Evolutionary conservation across 2,888 invertebrate species (phyloP), one percentile per base, ranked within the genome.

Genomic region (Eupithecia centaureata): DNA sequence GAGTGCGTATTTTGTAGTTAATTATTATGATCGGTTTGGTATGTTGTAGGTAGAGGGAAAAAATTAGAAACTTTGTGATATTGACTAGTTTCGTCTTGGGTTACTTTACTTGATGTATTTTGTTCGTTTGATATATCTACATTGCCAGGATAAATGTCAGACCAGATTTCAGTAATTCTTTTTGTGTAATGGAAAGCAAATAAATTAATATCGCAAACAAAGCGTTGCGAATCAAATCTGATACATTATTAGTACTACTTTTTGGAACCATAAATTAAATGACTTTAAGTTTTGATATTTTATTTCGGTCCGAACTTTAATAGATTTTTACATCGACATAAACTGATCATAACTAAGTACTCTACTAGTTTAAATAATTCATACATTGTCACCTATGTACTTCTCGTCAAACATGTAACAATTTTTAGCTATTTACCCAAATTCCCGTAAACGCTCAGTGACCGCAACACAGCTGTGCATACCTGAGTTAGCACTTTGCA

Each of bases 11-110:
- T 83, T 82, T 80, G 82, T 80, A 79, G 82, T 75, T 85, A 85
- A 86, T 87, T 85, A 85, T 83, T 82, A 83, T 86, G 83, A 86
- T 85, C 81, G 80, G 79, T 82, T 81, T 77, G 80, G 77, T 80
- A 80, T 73, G 82, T 79, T 63, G 77, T 73, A 65, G 81, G 63
- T 71, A 76, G 66, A 72, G 38, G 67, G 60, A 61, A 64, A n/a
- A 67, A 76, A 78, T 75, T 68, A 65, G 77, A 59, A 64, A 73
- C 59, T 76, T 62, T 65, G 47, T 25, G 59, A n/a, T 71, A 66
- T 65, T 57, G 57, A 65, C 71, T 22, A 42, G 8, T 7, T 42
- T 1, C 18, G 7, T 42, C 18, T 10, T 62, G 61, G 42, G 63
- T 51, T 5, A 15, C n/a, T n/a, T n/a, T n/a, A n/a, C n/a, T n/a